Percentiles rank a stretch among this genome's conserved stretches.
phyloP scores from a whole-genome alignment of 2,113 vertebrate genomes.

The Cromileptes altivelis region DNA sequence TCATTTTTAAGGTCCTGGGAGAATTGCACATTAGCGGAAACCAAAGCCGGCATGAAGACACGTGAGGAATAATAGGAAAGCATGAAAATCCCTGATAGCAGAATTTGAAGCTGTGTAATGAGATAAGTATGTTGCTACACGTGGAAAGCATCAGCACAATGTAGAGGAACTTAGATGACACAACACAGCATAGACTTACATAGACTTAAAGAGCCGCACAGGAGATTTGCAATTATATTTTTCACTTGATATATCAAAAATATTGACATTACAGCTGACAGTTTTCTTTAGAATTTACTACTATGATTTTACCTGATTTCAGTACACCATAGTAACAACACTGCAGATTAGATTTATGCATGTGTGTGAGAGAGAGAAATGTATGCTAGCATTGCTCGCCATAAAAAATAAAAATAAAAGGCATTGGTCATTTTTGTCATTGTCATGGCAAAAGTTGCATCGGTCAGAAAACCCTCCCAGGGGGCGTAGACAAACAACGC shows the following conservation, averaged over 20 bases:
- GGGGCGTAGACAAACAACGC: too few relatives aligned
- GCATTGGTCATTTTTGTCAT: neutral
- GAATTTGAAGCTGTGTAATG: slow-evolving; percentile 28
- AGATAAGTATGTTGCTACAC: slow-evolving; percentile 22
- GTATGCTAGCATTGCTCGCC: too few relatives aligned
- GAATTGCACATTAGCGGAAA: slow-evolving; percentile 60
- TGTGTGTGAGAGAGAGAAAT: too few relatives aligned
- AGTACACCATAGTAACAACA: neutral
- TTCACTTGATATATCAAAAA: neutral
- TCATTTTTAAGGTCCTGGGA: slow-evolving; percentile 34
- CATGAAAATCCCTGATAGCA: slow-evolving; percentile 9
- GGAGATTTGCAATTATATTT: neutral
- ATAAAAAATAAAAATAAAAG: neutral
- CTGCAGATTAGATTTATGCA: too few relatives aligned
- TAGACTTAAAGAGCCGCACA: neutral
- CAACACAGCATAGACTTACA: neutral
- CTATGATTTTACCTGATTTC: neutral
- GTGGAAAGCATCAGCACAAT: slow-evolving; percentile 3
- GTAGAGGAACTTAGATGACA: neutral
- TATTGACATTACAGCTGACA: neutral
- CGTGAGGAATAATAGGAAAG: slow-evolving; percentile 25
- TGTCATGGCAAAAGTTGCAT: too few relatives aligned
- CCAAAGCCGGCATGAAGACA: slow-evolving; percentile 14
- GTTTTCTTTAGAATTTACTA: neutral
- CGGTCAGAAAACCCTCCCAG: too few relatives aligned